phyloP scores from a whole-genome alignment of 2,888 invertebrate genomes.

The Epiperipatus broadwayi region DNA sequence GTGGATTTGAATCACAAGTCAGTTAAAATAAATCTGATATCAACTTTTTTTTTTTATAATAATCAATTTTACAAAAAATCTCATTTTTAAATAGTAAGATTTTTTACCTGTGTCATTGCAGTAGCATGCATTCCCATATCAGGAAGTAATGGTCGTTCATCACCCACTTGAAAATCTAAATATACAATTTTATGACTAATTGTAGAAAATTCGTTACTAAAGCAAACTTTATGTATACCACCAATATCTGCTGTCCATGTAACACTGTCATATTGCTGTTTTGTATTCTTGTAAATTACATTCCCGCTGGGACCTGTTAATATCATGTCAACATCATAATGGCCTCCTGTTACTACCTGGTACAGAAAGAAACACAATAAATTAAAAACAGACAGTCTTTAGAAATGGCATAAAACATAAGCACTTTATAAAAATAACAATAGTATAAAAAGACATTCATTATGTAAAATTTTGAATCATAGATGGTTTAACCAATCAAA shows the following conservation, averaged over 20 bases:
- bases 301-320: slow-evolving; percentile 69
- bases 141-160: slow-evolving; percentile 63
- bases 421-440: too few relatives aligned
- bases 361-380: too few relatives aligned
- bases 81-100: too few relatives aligned
- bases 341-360: slow-evolving; percentile 94
- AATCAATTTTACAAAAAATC: too few relatives aligned
- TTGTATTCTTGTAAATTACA: slow-evolving; percentile 71
- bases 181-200: slow-evolving; percentile 96
- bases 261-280: slow-evolving; percentile 86
- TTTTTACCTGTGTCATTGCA: slow-evolving; percentile 54
- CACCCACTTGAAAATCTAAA: slow-evolving; percentile 91
- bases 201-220: slow-evolving; percentile 97
- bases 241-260: slow-evolving; percentile 51
- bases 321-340: slow-evolving; percentile 89
- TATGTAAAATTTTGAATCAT: too few relatives aligned
- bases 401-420: too few relatives aligned
- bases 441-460: too few relatives aligned
- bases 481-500: too few relatives aligned
- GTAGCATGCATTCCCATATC: slow-evolving; percentile 61
- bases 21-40: too few relatives aligned
- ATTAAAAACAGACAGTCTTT: not conserved
- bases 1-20: too few relatives aligned
- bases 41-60: too few relatives aligned
- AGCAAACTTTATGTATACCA: slow-evolving; percentile 72